Evolutionary conservation across 2,888 invertebrate species (phyloP).

Genomic region (Onchidella celtica): DNA sequence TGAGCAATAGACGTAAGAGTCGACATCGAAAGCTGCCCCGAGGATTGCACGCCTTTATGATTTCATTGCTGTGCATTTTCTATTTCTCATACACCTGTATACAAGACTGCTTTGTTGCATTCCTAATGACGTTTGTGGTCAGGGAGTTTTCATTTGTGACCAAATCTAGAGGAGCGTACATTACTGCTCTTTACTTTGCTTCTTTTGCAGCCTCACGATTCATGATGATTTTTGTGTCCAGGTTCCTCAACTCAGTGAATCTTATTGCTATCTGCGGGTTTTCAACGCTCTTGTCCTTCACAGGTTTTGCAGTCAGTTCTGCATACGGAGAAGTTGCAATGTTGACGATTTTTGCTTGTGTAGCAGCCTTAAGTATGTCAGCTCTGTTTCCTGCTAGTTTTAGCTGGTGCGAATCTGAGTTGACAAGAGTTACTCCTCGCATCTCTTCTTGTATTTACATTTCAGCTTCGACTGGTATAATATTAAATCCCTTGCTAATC

Average conservation of each 20-base stretch:
- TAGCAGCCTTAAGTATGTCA: constrained; percentile 28
- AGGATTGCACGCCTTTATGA: constrained; percentile 63
- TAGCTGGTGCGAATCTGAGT: constrained; percentile 38
- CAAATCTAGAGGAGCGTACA: constrained; percentile 70
- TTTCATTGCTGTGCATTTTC: constrained; percentile 71
- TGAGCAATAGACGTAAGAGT: background rate
- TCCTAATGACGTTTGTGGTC: constrained; percentile 77
- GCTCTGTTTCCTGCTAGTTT: constrained; percentile 39
- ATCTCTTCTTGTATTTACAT: constrained; percentile 31
- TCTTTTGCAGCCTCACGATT: constrained; percentile 78
- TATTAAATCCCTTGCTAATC: constrained; percentile 20
- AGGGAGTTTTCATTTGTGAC: constrained; percentile 69
- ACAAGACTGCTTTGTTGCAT: constrained; percentile 78
- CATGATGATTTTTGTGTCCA: constrained; percentile 76
- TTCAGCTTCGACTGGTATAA: constrained; percentile 12
- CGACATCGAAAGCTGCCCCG: constrained; percentile 33
- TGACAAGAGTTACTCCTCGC: constrained; percentile 20
- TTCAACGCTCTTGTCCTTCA: constrained; percentile 15
- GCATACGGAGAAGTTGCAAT: background rate
- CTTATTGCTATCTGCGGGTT: constrained; percentile 38
- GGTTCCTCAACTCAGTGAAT: constrained; percentile 70
- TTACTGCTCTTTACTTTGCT: constrained; percentile 80
- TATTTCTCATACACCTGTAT: constrained; percentile 78
- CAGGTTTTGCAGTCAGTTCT: constrained; percentile 32
- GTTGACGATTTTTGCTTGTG: constrained; percentile 9